Evolutionary conservation across 53 echinoderm and acorn worm species (phyloP), one percentile per base, ranked within the genome.

Genomic region (Echinometra lucunter): DNA sequence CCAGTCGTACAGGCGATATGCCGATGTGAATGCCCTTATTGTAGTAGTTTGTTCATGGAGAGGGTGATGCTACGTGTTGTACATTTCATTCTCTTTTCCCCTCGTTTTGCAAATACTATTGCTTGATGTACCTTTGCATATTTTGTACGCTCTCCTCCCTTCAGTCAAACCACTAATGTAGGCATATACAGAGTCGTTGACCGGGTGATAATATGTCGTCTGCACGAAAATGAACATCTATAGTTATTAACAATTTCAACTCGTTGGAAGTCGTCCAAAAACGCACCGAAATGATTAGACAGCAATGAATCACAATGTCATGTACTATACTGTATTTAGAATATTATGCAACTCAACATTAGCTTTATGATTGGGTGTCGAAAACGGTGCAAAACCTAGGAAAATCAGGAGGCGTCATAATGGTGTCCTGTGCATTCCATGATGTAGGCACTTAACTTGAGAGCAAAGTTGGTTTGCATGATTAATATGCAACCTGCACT

Each of bases 11-110:
- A 78, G 72, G 35, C 78, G 42, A 78, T 78, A 18, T n/a, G n/a
- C n/a, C 42, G 78, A 78, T 78, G 78, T 78, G 78, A 78, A 78
- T 78, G 42, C 78, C 78, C 78, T 42, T 78, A 78, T 78, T 78
- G 78, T 78, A 78, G 78, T 78, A 78, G 78, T 78, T 78, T 78
- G 38, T 78, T 30, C 72, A 72, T 72, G 35, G 72, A 40, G 40
- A 78, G 75, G 38, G 75, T 40, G 38, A 15, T 38, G 78, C 78
- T 78, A 78, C 78, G 78, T 78, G 78, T 78, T 78, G 78, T 78
- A 42, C 78, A 78, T 40, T 78, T 42, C 40, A 42, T 35, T 78
- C 78, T 42, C 42, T 78, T 17, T 42, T 74, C 42, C 42, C 18
- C 35, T 42, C 19, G 18, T 78, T 78, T 78, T 38, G 23, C 42